These are phyloP conservation scores for Macroramphosus scolopax DNA, from an alignment of 2,797 vertebrate species.

Conservation along the genomic window DNA sequence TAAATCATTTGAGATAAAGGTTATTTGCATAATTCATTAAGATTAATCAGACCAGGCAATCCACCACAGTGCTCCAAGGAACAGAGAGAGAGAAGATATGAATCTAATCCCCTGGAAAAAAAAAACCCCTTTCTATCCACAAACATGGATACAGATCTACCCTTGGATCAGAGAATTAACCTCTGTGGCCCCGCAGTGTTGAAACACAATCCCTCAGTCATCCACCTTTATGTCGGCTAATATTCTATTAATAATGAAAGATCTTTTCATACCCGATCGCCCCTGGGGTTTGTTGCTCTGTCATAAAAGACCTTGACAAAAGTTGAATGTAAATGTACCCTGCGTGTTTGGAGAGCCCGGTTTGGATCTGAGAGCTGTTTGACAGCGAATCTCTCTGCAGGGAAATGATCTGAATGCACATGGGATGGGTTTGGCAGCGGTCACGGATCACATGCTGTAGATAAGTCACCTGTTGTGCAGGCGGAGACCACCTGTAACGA, in stretches of 20 bases:
- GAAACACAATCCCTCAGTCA: constrained; percentile 69
- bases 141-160: constrained; percentile 81
- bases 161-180: constrained; percentile 81
- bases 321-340: constrained; percentile 54
- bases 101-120: constrained; percentile 68
- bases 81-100: constrained; percentile 60
- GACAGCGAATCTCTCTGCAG: constrained; percentile 32
- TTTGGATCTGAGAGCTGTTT: constrained; percentile 40
- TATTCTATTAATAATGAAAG: constrained; percentile 77
- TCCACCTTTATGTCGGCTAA: constrained; percentile 73
- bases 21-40: constrained; percentile 86
- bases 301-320: constrained; percentile 62
- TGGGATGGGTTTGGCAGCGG: constrained; percentile 12
- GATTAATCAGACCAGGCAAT: constrained; percentile 82
- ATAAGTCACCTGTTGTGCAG: constrained; percentile 19
- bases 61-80: constrained; percentile 67
- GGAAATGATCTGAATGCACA: constrained; percentile 19
- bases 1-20: constrained; percentile 84
- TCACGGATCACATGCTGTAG: constrained; percentile 16
- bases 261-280: constrained; percentile 58
- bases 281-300: constrained; percentile 59
- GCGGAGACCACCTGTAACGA: constrained; percentile 16
- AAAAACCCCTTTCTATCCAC: constrained; percentile 74
- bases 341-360: constrained; percentile 40
- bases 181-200: constrained; percentile 70